phyloP scores from a whole-genome alignment of 2,888 invertebrate genomes.

The Caenorhabditis panamensis region DNA sequence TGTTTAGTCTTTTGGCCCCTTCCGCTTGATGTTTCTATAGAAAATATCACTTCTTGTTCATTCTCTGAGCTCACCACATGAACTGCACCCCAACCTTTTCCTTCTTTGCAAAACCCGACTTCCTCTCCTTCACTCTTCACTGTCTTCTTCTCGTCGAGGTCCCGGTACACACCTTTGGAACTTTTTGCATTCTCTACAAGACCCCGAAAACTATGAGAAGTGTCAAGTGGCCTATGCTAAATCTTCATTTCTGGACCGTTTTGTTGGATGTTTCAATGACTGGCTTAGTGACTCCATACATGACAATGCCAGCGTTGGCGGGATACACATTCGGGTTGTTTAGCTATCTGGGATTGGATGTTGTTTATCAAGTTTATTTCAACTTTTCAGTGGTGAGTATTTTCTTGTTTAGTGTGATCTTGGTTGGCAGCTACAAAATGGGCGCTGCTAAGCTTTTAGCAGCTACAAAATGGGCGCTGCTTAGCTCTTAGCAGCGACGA shows the following conservation, averaged over 20 bases:
- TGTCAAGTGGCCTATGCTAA: constrained; percentile 29
- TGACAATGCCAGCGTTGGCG: constrained; percentile 9
- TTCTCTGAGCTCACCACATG: background rate
- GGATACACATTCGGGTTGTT: constrained; percentile 7
- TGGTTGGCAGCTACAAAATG: too few relatives aligned
- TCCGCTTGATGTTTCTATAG: too few relatives aligned
- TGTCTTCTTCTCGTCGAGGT: constrained; percentile 7
- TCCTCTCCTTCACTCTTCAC: constrained; percentile 4
- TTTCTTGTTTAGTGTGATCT: too few relatives aligned
- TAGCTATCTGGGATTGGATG: background rate
- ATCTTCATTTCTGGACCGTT: constrained; percentile 29
- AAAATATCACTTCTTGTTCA: too few relatives aligned
- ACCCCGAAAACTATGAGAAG: constrained; percentile 31
- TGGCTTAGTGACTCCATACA: constrained; percentile 4
- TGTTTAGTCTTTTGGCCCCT: too few relatives aligned
- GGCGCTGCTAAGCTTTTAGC: too few relatives aligned
- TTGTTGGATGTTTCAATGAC: constrained; percentile 4
- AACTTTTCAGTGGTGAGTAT: background rate
- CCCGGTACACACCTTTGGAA: constrained; percentile 20
- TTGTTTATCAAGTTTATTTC: background rate
- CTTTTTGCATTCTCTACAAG: constrained; percentile 29
- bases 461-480: too few relatives aligned
- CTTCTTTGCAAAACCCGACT: constrained; percentile 3
- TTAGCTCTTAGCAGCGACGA: too few relatives aligned
- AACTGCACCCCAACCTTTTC: background rate